These are phyloP conservation scores for Eupithecia centaureata DNA, from an alignment of 2,888 invertebrate genomes.

Conservation along the genomic window DNA sequence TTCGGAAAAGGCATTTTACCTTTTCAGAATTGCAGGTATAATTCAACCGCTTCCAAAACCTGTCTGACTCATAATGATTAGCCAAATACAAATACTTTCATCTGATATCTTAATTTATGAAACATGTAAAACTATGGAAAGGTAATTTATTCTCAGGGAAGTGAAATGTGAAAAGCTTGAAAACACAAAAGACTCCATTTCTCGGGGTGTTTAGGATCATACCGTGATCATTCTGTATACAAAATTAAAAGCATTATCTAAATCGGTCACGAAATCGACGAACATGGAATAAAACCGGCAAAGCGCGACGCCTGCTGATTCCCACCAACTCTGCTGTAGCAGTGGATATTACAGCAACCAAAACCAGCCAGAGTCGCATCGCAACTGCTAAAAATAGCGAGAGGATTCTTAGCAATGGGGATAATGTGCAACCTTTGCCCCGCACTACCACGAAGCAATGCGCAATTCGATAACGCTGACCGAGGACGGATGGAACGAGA, in stretches of 20 bases:
- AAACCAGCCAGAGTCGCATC: background rate
- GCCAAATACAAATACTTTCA: no score
- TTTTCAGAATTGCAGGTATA: background rate
- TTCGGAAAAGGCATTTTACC: no score
- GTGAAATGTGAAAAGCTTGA: background rate
- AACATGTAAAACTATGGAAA: no score
- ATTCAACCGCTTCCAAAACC: background rate
- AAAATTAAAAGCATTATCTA: no score
- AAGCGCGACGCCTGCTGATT: no score
- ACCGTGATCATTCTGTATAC: no score
- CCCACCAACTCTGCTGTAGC: background rate
- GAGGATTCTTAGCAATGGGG: background rate
- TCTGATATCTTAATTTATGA: no score
- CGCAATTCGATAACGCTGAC: conserved; percentile 55
- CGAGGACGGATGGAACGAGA: conserved; percentile 55
- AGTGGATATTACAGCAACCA: background rate
- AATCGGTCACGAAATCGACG: no score
- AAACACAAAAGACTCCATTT: no score
- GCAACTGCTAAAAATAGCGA: background rate
- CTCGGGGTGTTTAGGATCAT: no score
- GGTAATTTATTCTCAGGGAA: no score
- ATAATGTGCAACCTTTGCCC: conserved; percentile 26
- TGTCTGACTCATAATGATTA: background rate
- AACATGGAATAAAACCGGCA: no score
- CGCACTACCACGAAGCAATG: conserved; percentile 50